These are phyloP conservation scores for Asbolus verrucosus DNA, from an alignment of 1,140 invertebrate genomes.

Conservation along the genomic window DNA sequence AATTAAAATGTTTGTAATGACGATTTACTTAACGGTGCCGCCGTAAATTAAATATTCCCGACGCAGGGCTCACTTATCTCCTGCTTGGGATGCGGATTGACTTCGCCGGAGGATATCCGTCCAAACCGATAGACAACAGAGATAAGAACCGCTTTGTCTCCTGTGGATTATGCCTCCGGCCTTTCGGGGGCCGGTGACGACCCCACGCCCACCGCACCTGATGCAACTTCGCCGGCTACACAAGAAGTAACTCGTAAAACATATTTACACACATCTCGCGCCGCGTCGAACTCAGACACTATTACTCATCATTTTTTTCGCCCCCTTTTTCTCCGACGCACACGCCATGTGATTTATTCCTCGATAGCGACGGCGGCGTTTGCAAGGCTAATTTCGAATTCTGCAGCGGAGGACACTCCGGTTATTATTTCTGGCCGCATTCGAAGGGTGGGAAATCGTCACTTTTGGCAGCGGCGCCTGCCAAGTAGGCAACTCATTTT, in stretches of 20 bases:
- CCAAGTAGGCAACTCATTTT: no score
- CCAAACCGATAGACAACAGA: conserved; percentile 30
- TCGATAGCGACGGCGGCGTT: conserved; percentile 22
- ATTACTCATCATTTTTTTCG: conserved; percentile 25
- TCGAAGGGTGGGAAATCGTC: no score
- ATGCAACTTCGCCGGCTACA: background rate
- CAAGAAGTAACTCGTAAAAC: conserved; percentile 35
- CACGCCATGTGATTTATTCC: conserved; percentile 11
- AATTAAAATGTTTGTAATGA: conserved; percentile 18
- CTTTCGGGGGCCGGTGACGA: background rate
- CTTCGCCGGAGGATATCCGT: conserved; percentile 31
- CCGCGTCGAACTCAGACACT: conserved; percentile 29
- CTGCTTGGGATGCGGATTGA: conserved; percentile 34
- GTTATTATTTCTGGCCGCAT: background rate
- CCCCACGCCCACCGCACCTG: background rate
- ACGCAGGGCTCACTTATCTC: conserved; percentile 22
- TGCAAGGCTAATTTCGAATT: conserved; percentile 20
- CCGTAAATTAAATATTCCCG: conserved; percentile 24
- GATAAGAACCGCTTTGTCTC: conserved; percentile 37
- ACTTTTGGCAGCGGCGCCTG: no score
- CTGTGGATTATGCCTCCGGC: conserved; percentile 30
- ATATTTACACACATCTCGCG: conserved; percentile 37
- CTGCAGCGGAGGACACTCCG: background rate
- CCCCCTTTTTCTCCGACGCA: background rate
- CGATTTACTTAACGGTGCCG: conserved; percentile 9